phyloP scores from a whole-genome alignment of 1,140 invertebrate species.

The Scaptomyza montana region DNA sequence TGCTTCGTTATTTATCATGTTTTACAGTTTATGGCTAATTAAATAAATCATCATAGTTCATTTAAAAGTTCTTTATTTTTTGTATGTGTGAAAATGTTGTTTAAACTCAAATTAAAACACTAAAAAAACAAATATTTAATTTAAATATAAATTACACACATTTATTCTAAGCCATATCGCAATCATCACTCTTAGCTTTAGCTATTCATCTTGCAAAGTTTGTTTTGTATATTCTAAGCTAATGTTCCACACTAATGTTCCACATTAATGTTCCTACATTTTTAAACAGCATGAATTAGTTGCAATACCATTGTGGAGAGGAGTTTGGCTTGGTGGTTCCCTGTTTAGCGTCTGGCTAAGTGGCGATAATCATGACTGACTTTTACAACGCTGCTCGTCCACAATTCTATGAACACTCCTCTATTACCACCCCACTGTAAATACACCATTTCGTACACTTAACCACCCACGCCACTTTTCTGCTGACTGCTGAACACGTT shows the following conservation, averaged over 20 bases:
- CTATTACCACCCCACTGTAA: not conserved
- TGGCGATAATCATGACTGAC: constrained; percentile 79
- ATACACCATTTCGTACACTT: constrained; percentile 1
- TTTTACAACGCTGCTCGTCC: constrained; percentile 48
- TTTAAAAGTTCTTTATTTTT: too few relatives aligned
- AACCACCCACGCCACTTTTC: constrained; percentile 14
- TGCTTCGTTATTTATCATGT: too few relatives aligned
- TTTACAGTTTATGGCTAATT: too few relatives aligned
- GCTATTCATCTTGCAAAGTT: not conserved
- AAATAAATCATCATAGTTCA: too few relatives aligned
- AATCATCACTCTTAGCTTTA: not conserved
- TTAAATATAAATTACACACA: too few relatives aligned
- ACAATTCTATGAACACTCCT: constrained; percentile 15
- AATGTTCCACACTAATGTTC: not conserved
- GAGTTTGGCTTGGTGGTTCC: not conserved
- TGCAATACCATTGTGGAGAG: constrained; percentile 9
- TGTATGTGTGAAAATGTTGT: too few relatives aligned
- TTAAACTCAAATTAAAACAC: too few relatives aligned
- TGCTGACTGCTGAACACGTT: constrained; percentile 62
- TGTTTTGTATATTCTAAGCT: not conserved
- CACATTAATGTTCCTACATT: not conserved
- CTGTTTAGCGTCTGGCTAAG: constrained; percentile 54
- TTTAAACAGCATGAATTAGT: constrained; percentile 23
- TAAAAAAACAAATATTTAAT: too few relatives aligned
- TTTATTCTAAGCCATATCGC: too few relatives aligned